Evolutionary conservation across 2,888 invertebrate genomes (phyloP).

Genomic region (Dynastes tityus): DNA sequence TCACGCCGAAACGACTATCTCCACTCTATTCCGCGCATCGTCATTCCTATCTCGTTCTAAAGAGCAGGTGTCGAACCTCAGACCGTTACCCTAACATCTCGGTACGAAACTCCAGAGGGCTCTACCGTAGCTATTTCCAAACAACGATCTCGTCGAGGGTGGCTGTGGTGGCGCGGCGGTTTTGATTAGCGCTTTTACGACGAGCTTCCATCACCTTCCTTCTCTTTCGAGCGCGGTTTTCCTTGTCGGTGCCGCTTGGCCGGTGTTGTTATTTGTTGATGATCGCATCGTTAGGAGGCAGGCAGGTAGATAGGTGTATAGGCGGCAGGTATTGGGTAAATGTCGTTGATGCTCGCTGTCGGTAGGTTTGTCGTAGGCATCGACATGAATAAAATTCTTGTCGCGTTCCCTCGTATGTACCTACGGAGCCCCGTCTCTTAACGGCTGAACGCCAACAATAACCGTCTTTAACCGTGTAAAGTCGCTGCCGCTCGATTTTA

Average conservation of each 20-base stretch:
- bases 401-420: constrained; percentile 3
- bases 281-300: constrained; percentile 15
- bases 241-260: neutral
- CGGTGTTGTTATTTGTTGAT: constrained; percentile 5
- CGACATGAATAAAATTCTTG: constrained; percentile 8
- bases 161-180: neutral
- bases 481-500: constrained; percentile 52
- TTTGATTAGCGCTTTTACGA: constrained; percentile 63
- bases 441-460: constrained; percentile 47
- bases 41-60: neutral
- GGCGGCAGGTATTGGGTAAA: neutral
- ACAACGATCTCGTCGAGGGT: constrained; percentile 7
- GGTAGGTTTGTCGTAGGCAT: neutral
- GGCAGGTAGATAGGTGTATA: neutral
- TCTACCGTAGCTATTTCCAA: neutral
- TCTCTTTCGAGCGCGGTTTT: constrained; percentile 41
- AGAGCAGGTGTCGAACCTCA: constrained; percentile 10
- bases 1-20: neutral
- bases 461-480: constrained; percentile 51
- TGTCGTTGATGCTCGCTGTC: neutral
- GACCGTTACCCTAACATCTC: no score
- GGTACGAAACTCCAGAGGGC: constrained; percentile 5
- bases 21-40: neutral
- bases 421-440: neutral
- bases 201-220: constrained; percentile 55